Evolutionary conservation across 2,888 invertebrate species (phyloP), one percentile per base, ranked within the genome.

Genomic region (Trisateles emortualis): DNA sequence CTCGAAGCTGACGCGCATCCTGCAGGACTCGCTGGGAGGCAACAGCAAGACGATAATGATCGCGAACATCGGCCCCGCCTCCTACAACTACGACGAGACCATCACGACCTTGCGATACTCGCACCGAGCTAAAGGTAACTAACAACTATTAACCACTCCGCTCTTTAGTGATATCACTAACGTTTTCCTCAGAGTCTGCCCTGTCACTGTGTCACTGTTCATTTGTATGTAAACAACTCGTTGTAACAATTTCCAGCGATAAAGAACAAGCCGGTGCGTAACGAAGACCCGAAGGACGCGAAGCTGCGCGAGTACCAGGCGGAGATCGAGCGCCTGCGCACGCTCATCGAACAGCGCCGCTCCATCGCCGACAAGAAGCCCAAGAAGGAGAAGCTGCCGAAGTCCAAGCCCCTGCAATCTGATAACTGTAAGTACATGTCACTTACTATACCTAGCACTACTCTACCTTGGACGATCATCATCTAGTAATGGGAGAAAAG

Each of bases 11-110:
- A 99, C 99, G 6, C 94, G 99, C 46, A 94, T 99, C 49, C 93
- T 99, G 54, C 99, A 99, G 93, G 99, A 99, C 92, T 99, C 99
- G 0, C 93, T 99, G 39, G 99, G 99, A 51, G 99, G 99, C 8
- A 99, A 99, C 93, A 98, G 99, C 38, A 98, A 98, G 89, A 99
- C 99, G 0, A 98, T 99, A 49, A 99, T 99, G 99, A 98, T 99
- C 48, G 99, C 99, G 8, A 99, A 99, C 87, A 97, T 99, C 78
- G 99, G 99, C 0, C 99, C 99, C 19, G 99, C 99, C 14, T 96
- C 96, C 69, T 98, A 98, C 90, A 99, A 99, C 92, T 99, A 98
- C 90, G 99, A 99, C 78, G 99, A 99, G 92, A 98, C 98, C 1
- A 92, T 99, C 71, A 98, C 98, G 26, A 99, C 99, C n/a, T 93